Evolutionary conservation across 2,113 vertebrate species (phyloP), one percentile per base, ranked within the genome.

Genomic region (Notarius quadriscutis): DNA sequence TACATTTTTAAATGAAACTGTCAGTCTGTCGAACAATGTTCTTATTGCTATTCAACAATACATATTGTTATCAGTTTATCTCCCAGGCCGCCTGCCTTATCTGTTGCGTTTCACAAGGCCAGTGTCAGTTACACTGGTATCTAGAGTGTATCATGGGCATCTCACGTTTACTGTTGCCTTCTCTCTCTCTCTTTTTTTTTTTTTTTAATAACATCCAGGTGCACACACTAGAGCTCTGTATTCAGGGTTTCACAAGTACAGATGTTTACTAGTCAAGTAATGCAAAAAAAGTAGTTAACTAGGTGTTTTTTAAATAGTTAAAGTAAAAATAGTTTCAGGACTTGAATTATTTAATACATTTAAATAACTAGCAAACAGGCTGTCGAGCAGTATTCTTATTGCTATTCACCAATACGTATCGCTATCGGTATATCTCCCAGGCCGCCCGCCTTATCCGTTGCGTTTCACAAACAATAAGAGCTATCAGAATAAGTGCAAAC

Each of bases 51-150:
- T 41, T 41, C 4, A 41, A 41, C 41, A 41, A 41, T 41, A 41
- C 41, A 41, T 41, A 41, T 41, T 2, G 1, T 41, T 41, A 41
- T 41, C 41, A 41, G 41, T 41, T 41, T 41, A 41, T 41, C 41
- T 41, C 41, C 41, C 41, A 41, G 41, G 41, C 41, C 41, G 0
- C 0, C 41, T 41, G 41, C 27, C 83, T 80, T 89, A 83, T 84
- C 69, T 58, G 27, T 77, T 27, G n/a, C 25, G n/a, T 85, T 88
- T 88, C 55, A 74, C 75, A 85, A 63, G 65, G 77, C 57, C 25
- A 34, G 10, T 62, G 22, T 87, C 22, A 69, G 62, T 55, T 65
- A 17, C 27, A 27, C 50, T 57, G 60, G 58, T 41, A 72, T 77
- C 69, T 65, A 20, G 20, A 85, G 27, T 60, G 30, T 41, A 27